Evolutionary conservation across 2,797 vertebrate genomes (phyloP), one percentile per base, ranked within the genome.

Genomic region (Chelidonichthys spinosus): DNA sequence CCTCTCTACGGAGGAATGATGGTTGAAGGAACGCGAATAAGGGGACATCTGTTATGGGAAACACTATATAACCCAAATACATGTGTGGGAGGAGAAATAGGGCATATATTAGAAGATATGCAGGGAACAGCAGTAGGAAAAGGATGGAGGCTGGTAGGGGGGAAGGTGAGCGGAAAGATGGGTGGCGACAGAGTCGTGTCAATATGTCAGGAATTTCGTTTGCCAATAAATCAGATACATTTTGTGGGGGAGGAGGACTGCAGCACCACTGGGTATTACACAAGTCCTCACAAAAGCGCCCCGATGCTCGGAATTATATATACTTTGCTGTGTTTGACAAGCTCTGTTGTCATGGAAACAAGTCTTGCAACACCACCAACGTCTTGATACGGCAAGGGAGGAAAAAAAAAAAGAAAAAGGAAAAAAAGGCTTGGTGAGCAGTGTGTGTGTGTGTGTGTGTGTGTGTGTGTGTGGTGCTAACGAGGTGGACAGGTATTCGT

Each of bases 271-370:
- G 81, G 72, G 86, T 89, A 86, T 91, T 92, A 87, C 79, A 81
- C 81, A 92, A 90, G 76, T 72, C 62, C 72, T 76, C 55, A 62
- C 74, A 81, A 86, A 89, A 84, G 50, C 15, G 6, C 58, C 72
- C 58, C 40, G 7, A 61, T 79, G 85, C 74, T 86, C 73, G 77
- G 75, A 86, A 82, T 87, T 78, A 77, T 86, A 79, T 88, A 84
- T 75, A 79, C 72, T 89, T 87, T 81, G 79, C 59, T 87, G 80
- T 81, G 83, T 87, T 89, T 89, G 78, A 85, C 82, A 80, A 81
- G 77, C 83, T 83, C 65, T 7, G 90, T 93, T 90, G 87, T 86
- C 91, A 92, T 92, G 90, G 92, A 91, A 93, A 94, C 92, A 85
- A 63, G 83, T 79, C 73, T 80, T 77, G 75, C 63, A 79, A 79